A percentile compares a stretch with the other conserved stretches of the same genome.
Conservation (phyloP, 2,888 invertebrate species). For the Argyra leucocephala region DNA sequence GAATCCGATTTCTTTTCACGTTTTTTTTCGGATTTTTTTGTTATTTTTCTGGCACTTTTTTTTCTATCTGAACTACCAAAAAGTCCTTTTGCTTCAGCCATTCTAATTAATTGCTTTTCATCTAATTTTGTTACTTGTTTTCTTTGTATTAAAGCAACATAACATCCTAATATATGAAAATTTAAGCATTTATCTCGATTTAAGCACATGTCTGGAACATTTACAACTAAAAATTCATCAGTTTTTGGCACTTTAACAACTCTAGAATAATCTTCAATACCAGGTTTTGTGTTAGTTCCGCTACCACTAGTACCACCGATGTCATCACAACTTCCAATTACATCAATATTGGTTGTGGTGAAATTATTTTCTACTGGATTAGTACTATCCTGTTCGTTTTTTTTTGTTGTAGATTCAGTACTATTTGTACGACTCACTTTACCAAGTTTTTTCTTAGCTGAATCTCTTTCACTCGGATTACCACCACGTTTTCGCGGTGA, state of each 20-base stretch:
- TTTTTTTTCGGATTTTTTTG: slow-evolving; percentile 37
- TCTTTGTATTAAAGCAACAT: slow-evolving; percentile 50
- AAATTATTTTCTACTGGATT: slow-evolving; percentile 1
- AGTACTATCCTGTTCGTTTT: background rate
- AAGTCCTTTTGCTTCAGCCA: slow-evolving; percentile 69
- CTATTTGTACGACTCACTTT: slow-evolving; percentile 18
- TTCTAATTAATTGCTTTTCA: slow-evolving; percentile 73
- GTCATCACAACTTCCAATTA: slow-evolving; percentile 17
- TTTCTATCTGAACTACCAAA: slow-evolving; percentile 52
- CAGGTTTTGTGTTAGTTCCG: slow-evolving; percentile 9
- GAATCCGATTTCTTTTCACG: slow-evolving; percentile 30
- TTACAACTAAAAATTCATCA: slow-evolving; percentile 54
- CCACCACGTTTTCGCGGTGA: slow-evolving; percentile 30
- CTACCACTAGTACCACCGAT: background rate
- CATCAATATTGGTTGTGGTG: slow-evolving; percentile 17
- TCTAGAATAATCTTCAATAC: slow-evolving; percentile 25
- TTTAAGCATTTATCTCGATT: slow-evolving; percentile 45
- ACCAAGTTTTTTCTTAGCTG: background rate
- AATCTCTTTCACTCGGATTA: slow-evolving; percentile 15
- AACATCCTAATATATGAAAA: slow-evolving; percentile 48
- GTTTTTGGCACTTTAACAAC: slow-evolving; percentile 30
- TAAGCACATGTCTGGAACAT: slow-evolving; percentile 51
- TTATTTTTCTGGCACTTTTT: slow-evolving; percentile 38
- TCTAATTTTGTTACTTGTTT: slow-evolving; percentile 62
- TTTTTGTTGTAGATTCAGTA: slow-evolving; percentile 17